phyloP scores from a whole-genome alignment of 1,140 invertebrate species.

The Rhyacophila brunnea region DNA sequence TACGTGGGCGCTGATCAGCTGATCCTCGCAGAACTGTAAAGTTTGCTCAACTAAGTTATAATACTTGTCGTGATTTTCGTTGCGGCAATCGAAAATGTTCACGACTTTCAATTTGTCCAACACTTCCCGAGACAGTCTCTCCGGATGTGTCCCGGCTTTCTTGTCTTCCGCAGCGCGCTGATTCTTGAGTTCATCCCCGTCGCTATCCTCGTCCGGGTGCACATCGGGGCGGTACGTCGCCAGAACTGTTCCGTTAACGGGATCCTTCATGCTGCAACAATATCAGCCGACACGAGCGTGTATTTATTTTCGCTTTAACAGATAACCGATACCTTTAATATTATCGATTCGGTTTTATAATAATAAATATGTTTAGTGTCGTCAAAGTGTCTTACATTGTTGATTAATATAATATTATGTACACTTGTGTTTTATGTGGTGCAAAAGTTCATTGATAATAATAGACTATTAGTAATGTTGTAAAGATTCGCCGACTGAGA shows the following conservation, averaged over 20 bases:
- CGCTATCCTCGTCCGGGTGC: constrained; percentile 1
- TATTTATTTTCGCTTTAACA: too few species aligned
- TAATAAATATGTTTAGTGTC: too few species aligned
- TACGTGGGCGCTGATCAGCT: constrained; percentile 51
- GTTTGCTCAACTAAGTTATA: constrained; percentile 48
- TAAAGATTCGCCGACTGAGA: too few species aligned
- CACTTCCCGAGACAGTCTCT: constrained; percentile 11
- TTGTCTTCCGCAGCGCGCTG: constrained; percentile 4
- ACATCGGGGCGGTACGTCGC: constrained; percentile 20
- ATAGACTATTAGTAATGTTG: too few species aligned
- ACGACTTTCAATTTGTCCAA: constrained; percentile 22
- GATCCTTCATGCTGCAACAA: constrained; percentile 16
- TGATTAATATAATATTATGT: too few species aligned
- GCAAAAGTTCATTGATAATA: too few species aligned
- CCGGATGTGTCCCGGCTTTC: neutral
- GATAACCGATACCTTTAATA: too few species aligned
- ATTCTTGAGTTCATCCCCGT: neutral
- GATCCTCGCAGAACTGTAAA: constrained; percentile 53
- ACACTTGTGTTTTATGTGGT: too few species aligned
- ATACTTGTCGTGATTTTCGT: constrained; percentile 40
- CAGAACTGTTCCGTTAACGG: constrained; percentile 8
- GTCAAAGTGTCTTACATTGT: too few species aligned
- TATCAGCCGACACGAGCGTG: neutral
- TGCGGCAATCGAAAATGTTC: constrained; percentile 33
- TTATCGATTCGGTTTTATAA: too few species aligned